These are phyloP conservation scores for Graptemys geographica DNA, from an alignment of 2,797 vertebrate genomes.

Conservation along the genomic window DNA sequence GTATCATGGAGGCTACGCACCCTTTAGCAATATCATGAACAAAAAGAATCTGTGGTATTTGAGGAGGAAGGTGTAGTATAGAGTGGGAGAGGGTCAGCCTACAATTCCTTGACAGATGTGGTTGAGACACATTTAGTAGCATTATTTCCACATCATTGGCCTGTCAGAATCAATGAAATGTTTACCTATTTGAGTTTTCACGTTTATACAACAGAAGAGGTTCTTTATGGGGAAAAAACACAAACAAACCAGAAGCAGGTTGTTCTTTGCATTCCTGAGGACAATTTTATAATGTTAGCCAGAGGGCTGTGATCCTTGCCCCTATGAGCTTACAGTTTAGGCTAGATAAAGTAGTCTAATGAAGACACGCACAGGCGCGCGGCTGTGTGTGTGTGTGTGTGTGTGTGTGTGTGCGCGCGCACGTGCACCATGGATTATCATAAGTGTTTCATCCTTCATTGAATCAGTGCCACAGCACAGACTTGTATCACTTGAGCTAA, in stretches of 20 bases:
- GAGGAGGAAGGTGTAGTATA: neutral
- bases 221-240: neutral
- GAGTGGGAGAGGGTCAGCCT: neutral
- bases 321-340: neutral
- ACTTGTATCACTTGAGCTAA: neutral
- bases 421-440: neutral
- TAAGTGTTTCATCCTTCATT: neutral
- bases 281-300: neutral
- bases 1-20: neutral
- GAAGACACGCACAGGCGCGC: neutral
- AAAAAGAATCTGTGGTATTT: neutral
- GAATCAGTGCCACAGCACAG: neutral
- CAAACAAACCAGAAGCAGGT: no score
- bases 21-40: neutral
- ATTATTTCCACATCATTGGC: neutral
- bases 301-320: neutral
- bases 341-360: neutral
- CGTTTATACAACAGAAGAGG: accelerated
- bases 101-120: neutral
- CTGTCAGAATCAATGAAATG: neutral
- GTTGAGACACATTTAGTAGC: neutral
- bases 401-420: no score
- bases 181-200: neutral
- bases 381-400: neutral
- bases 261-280: no score